Conservation (phyloP, 2,888 invertebrate species). For the Heliconius charithonia region DNA sequence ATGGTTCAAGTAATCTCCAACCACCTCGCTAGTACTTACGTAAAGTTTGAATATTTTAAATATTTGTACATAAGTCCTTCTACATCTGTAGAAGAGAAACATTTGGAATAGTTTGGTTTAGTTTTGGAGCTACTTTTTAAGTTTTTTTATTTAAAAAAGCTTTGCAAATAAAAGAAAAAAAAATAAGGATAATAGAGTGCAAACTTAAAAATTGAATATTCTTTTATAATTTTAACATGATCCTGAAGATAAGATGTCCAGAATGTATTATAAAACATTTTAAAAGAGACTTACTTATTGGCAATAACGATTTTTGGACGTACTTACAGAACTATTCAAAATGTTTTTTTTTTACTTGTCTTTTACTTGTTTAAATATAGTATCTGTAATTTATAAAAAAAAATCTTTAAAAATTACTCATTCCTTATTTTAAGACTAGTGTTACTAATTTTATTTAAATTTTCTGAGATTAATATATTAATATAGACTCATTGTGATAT, state of each 20-base stretch:
- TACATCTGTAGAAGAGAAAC: conserved; percentile 21
- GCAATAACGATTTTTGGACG: no score
- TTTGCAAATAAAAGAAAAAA: not conserved
- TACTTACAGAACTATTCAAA: no score
- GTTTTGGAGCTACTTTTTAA: not conserved
- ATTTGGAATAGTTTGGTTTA: not conserved
- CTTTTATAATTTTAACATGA: not conserved
- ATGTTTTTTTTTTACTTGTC: no score
- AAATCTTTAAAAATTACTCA: not conserved
- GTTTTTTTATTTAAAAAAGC: no score
- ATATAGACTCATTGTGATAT: not conserved
- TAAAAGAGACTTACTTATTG: no score
- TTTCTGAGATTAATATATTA: not conserved
- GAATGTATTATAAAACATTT: no score
- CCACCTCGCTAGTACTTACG: conserved; percentile 53
- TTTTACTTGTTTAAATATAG: no score
- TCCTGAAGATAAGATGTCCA: not conserved
- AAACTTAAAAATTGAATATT: no score
- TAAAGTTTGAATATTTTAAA: conserved; percentile 56
- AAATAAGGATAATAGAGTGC: no score
- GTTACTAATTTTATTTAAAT: not conserved
- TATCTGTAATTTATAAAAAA: not conserved
- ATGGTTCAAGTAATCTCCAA: conserved; percentile 60
- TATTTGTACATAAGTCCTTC: conserved; percentile 62
- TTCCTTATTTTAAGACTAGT: not conserved